Conservation (phyloP, 2,113 vertebrate genomes). For the Rana temporaria region DNA sequence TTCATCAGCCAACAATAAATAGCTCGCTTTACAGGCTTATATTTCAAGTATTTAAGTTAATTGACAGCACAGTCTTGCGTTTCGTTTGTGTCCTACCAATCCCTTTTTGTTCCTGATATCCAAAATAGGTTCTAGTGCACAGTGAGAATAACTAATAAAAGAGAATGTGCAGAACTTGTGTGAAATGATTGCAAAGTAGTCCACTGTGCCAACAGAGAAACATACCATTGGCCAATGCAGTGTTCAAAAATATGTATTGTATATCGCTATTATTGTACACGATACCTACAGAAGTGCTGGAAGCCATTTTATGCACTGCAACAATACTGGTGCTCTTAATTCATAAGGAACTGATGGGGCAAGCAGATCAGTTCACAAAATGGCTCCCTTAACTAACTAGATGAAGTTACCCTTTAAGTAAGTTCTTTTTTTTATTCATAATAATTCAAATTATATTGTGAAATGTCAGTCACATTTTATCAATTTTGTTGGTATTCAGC, state of each 20-base stretch:
- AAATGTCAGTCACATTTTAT: no score
- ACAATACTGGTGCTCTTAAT: not conserved
- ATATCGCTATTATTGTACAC: not conserved
- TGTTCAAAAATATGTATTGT: not conserved
- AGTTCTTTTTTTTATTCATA: no score
- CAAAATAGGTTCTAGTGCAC: not conserved
- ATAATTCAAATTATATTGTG: no score
- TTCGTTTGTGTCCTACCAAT: not conserved
- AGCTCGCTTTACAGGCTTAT: not conserved
- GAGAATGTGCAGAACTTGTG: not conserved
- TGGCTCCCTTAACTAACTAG: not conserved
- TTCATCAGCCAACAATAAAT: slow-evolving; percentile 3
- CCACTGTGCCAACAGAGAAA: not conserved
- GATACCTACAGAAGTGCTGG: no score
- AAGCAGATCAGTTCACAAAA: not conserved
- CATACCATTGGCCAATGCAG: not conserved
- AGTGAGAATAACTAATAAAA: not conserved
- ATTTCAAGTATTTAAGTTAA: slow-evolving; percentile 7
- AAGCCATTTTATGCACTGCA: not conserved
- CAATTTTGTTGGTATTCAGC: not conserved
- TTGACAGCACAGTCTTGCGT: not conserved
- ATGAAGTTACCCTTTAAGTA: no score
- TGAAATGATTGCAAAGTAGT: slow-evolving; percentile 3
- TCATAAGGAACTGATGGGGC: no score
- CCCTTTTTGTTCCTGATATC: not conserved